phyloP scores from a whole-genome alignment of 2,888 invertebrate species.

The Himalopsyche tibetana region DNA sequence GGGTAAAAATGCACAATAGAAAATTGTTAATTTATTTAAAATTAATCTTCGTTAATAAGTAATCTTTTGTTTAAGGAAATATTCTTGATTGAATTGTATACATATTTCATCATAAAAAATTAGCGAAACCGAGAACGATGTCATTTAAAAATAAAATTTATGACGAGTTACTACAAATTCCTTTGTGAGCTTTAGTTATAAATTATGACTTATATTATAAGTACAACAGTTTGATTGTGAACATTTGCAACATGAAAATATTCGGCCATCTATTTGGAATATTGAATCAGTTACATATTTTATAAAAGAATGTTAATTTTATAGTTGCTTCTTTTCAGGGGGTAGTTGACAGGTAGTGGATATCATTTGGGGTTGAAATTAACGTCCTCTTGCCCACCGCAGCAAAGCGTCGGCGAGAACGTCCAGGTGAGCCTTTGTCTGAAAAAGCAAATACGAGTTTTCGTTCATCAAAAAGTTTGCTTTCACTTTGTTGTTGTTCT shows the following conservation, averaged over 20 bases:
- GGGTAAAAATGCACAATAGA: no score
- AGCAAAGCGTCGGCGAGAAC: conserved; percentile 95
- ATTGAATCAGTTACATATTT: not conserved
- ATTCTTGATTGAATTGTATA: not conserved
- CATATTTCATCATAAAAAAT: not conserved
- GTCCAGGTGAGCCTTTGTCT: conserved; percentile 97
- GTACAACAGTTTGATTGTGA: conserved; percentile 41
- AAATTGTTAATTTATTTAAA: not conserved
- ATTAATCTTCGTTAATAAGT: not conserved
- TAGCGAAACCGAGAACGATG: not conserved
- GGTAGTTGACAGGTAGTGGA: conserved; percentile 63
- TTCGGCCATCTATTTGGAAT: conserved; percentile 9
- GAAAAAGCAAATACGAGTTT: conserved; percentile 71
- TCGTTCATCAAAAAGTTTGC: not conserved
- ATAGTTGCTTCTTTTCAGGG: not conserved
- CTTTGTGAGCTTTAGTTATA: conserved; percentile 19
- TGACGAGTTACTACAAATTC: not conserved
- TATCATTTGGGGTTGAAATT: conserved; percentile 70
- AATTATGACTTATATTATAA: not conserved
- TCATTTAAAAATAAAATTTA: not conserved
- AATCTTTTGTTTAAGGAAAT: not conserved
- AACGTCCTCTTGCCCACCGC: conserved; percentile 96
- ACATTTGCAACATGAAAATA: conserved; percentile 23
- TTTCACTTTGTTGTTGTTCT: no score
- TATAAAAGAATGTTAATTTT: not conserved